A percentile compares a stretch with the other conserved stretches of the same genome.
phyloP scores from a whole-genome alignment of 2,888 invertebrate species.

The Hecatera dysodea region DNA sequence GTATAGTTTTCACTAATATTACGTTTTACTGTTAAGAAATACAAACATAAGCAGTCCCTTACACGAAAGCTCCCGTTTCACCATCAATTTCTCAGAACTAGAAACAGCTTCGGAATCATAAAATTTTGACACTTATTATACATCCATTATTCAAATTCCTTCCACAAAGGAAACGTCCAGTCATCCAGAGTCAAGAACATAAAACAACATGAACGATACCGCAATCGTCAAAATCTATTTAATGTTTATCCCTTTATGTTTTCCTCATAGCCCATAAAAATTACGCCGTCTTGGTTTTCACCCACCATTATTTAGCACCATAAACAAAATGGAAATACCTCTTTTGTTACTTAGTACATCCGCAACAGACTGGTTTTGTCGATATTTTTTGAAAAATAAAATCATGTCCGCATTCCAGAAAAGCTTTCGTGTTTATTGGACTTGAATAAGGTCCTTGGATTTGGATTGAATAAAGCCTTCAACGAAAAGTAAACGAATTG shows the following conservation, averaged over 20 bases:
- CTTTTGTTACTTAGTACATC: conserved; percentile 47
- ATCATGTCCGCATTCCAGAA: conserved; percentile 59
- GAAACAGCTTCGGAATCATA: not conserved
- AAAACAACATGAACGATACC: conserved; percentile 51
- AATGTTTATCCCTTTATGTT: conserved; percentile 45
- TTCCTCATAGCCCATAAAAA: conserved; percentile 59
- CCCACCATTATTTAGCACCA: conserved; percentile 42
- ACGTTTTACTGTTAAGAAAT: not conserved
- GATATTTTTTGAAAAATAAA: conserved; percentile 50
- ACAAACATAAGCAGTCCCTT: not conserved
- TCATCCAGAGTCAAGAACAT: conserved; percentile 36
- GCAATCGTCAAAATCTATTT: conserved; percentile 58
- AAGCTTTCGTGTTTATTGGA: conserved; percentile 26
- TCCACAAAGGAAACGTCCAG: conserved; percentile 8
- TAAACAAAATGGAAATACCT: conserved; percentile 54
- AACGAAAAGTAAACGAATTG: not conserved
- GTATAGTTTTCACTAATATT: not conserved
- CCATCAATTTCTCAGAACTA: not conserved
- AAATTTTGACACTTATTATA: too few relatives aligned
- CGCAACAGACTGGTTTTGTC: conserved; percentile 50
- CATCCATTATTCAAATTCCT: not conserved
- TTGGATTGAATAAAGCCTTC: not conserved
- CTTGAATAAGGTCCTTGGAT: conserved; percentile 3
- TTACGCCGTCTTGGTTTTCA: conserved; percentile 47
- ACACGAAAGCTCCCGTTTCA: not conserved